Evolutionary conservation across 2,113 vertebrate species (phyloP), one percentile per base, ranked within the genome.

Genomic region (Oreotragus oreotragus): DNA sequence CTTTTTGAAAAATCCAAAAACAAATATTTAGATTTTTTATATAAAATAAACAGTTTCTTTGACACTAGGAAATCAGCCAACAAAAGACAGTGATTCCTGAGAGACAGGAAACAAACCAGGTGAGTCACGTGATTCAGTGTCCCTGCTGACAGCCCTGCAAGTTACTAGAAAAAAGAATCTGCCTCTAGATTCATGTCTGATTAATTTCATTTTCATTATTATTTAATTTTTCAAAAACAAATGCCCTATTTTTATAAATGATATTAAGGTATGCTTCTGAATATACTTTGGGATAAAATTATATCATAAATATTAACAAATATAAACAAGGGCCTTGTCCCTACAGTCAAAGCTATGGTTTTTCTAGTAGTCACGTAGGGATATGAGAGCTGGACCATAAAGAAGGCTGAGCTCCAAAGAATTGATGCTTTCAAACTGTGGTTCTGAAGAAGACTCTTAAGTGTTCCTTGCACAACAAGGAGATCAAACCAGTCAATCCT

Each of bases 41-140:
- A 62, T 53, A 66, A 43, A 91, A 85, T n/a, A 90, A 49, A 86
- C 17, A 79, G 60, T 70, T 88, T 95, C 92, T 3, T 89, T 95
- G 62, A 90, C 57, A 95, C 33, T 76, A 79, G 77, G 84, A 96
- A 95, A 97, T 28, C n/a, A 83, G 43, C 49, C 49, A 96, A 90
- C 70, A 84, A 86, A 93, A 81, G 27, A 93, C 13, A 9, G 64
- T 84, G n/a, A 95, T 49, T 51, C 39, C 80, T 79, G 28, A 84
- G 17, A 88, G 47, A 91, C 6, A 94, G 58, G 28, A 88, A 97
- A 47, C 57, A 84, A 92, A 55, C 13, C 19, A 62, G 7, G 2
- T 33, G 3, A 94, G 13, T 2, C 55, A 12, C 33, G 43, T 53
- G 83, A 53, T 15, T 55, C 17, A 39, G 33, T 73, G 45, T 45